Evolutionary conservation across 2,888 invertebrate species (phyloP), one percentile per base, ranked within the genome.

Genomic region (Galeopsomyia nigrocyanea): DNA sequence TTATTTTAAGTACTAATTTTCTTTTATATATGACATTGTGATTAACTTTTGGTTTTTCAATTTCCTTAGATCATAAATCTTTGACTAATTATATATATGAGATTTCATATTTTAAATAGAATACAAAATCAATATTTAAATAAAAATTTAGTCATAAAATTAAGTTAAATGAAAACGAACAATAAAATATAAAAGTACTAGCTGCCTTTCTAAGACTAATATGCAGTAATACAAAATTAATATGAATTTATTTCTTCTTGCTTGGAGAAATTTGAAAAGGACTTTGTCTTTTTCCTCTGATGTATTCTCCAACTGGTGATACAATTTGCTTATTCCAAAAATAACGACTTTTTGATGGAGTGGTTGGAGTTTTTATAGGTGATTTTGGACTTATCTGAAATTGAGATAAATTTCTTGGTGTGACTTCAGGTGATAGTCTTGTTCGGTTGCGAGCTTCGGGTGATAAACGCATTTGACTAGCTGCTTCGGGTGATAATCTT

Each of bases 261-360:
- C 1, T 67, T 57, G 74, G 72, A 60, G 76, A 76, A 56, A 17
- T 55, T 72, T 74, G 50, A 55, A 69, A 76, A 53, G 76, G 76
- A 57, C 71, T 74, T 60, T 22, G 66, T 19, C 74, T 69, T 56
- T 74, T 75, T 51, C 77, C 75, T 74, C 61, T 74, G 31, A 78
- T 78, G 31, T 78, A 78, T 60, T 78, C 77, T 19, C 73, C 73
- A 55, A 78, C 75, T 21, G 78, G 78, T 26, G 78, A 78, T 50
- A 72, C 73, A 14, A 77, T 65, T 58, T 78, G 62, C 50, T 69
- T 69, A 17, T 69, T 49, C 76, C 74, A 76, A 39, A 61, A 64
- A 55, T 71, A 71, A 13, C 49, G 53, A 50, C 62, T 74, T 39
- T 67, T 72, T 67, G 62, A 26, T 51, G 70, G 47, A 0, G 39